Percentiles rank a stretch among this genome's conserved stretches.
These are phyloP conservation scores for Centrocercus urophasianus DNA, from an alignment of 2,113 vertebrate genomes.

Conservation along the genomic window DNA sequence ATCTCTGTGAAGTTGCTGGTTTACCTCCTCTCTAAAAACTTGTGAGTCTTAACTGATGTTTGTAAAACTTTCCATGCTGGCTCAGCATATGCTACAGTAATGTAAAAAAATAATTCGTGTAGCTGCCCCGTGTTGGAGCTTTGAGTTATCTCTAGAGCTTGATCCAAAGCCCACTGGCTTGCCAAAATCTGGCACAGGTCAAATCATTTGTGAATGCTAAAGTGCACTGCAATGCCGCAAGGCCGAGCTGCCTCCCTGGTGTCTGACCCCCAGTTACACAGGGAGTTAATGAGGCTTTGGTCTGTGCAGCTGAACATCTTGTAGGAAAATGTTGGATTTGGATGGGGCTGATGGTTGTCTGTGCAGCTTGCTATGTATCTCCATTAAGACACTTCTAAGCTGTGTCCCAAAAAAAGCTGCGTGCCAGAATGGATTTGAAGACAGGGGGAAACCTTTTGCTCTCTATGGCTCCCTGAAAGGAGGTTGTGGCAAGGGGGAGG, in stretches of 20 bases:
- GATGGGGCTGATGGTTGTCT: rapidly evolving
- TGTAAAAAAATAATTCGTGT: background rate
- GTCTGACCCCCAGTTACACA: background rate
- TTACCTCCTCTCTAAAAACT: background rate
- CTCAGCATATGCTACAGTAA: background rate
- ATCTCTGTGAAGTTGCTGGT: background rate
- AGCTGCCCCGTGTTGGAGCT: background rate
- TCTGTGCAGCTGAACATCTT: background rate
- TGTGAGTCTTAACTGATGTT: background rate
- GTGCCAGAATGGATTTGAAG: background rate
- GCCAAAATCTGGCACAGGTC: background rate
- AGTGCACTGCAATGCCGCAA: rapidly evolving
- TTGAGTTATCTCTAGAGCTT: background rate
- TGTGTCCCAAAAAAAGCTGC: background rate
- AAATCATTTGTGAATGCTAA: rapidly evolving
- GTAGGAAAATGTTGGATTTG: background rate
- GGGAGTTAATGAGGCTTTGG: background rate
- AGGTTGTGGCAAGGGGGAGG: too few relatives aligned
- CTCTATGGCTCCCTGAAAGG: too few relatives aligned
- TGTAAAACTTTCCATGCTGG: rapidly evolving
- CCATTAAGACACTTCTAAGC: background rate
- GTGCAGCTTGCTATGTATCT: background rate
- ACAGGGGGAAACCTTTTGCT: too few relatives aligned
- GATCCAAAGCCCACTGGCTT: background rate
- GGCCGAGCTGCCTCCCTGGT: background rate